phyloP scores from a whole-genome alignment of 2,888 invertebrate species.

The Tenthredo mesomela region DNA sequence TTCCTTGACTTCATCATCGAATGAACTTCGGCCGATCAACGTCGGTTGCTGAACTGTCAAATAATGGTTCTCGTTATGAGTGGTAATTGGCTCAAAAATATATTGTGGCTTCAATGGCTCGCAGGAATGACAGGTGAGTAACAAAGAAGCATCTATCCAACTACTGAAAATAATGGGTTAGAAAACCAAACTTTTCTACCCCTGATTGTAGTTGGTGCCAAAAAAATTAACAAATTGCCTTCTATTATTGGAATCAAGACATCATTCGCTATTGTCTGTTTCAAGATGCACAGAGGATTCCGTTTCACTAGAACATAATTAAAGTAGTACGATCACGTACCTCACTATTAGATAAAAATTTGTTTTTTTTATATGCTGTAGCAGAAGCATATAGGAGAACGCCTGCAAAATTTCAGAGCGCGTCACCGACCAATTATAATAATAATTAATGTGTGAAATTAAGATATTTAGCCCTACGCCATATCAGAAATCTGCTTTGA shows the following conservation, averaged over 20 bases:
- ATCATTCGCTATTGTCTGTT: background rate
- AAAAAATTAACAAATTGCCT: background rate
- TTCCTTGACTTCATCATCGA: background rate
- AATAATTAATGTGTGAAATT: no score
- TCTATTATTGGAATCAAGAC: background rate
- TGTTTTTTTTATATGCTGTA: no score
- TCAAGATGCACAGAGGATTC: background rate
- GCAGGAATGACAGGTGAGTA: conserved; percentile 56
- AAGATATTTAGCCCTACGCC: no score
- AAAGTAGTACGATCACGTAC: no score
- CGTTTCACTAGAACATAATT: background rate
- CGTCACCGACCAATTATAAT: no score
- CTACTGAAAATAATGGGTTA: background rate
- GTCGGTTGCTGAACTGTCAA: background rate
- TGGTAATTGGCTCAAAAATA: background rate
- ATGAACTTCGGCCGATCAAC: background rate
- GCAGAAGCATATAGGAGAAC: no score
- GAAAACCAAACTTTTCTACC: background rate
- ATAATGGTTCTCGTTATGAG: background rate
- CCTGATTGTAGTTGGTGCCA: background rate
- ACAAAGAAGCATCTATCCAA: background rate
- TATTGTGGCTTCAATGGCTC: conserved; percentile 59
- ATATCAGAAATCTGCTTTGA: no score
- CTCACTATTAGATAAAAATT: no score
- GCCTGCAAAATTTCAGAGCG: no score